These are phyloP conservation scores for Nanorana parkeri DNA, from an alignment of 2,113 vertebrate species.

Conservation along the genomic window DNA sequence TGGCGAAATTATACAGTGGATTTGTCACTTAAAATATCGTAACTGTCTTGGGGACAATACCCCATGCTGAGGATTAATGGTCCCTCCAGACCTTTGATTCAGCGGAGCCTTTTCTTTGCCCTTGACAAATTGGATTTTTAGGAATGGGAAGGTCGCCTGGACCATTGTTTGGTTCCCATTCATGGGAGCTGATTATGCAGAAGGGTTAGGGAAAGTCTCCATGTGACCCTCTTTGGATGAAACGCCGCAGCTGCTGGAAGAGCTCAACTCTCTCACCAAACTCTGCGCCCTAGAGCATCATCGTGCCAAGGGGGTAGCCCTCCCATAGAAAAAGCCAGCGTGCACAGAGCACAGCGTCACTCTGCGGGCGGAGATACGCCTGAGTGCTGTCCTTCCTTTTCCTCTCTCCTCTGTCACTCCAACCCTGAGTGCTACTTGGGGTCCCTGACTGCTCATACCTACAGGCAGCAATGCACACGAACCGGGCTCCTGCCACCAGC, in stretches of 20 bases:
- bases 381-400: slow-evolving; percentile 70
- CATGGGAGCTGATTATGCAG: slow-evolving; percentile 94
- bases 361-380: slow-evolving; percentile 90
- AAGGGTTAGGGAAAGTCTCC: slow-evolving; percentile 96
- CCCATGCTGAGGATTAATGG: slow-evolving; percentile 99
- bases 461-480: slow-evolving; percentile 83
- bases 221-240: slow-evolving; percentile 91
- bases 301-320: slow-evolving; percentile 79
- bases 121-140: slow-evolving; percentile 99
- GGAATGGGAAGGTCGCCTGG: slow-evolving; percentile 99
- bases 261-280: slow-evolving; percentile 93
- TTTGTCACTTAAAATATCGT: slow-evolving; percentile 99
- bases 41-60: slow-evolving; percentile 98
- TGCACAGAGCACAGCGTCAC: slow-evolving; percentile 84
- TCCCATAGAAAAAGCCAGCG: slow-evolving; percentile 92
- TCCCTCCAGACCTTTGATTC: slow-evolving; percentile 98
- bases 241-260: slow-evolving; percentile 89
- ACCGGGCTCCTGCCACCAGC: slow-evolving; percentile 82
- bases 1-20: slow-evolving; percentile 99
- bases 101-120: slow-evolving; percentile 95
- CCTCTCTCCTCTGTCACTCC: slow-evolving; percentile 65
- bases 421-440: slow-evolving; percentile 54
- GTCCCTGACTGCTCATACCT: slow-evolving; percentile 76
- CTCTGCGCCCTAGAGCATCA: slow-evolving; percentile 78
- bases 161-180: slow-evolving; percentile 96